Evolutionary conservation across 2,888 invertebrate genomes (phyloP).

Genomic region (Ptilodon capucinus): DNA sequence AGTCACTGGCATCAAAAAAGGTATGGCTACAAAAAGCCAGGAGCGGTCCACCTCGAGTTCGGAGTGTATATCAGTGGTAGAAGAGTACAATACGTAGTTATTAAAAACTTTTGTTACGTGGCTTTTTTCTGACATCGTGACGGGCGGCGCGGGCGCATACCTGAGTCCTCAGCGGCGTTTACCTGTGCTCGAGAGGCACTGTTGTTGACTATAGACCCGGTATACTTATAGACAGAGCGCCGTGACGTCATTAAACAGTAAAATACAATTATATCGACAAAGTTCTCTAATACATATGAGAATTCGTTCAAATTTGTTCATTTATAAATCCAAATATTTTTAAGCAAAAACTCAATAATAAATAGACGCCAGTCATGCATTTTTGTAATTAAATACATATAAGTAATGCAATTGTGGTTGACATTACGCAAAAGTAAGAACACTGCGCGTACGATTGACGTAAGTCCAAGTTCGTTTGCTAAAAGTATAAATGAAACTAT

Average conservation of each 20-base stretch:
- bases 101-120: constrained; percentile 71
- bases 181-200: constrained; percentile 65
- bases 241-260: background rate
- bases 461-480: background rate
- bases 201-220: constrained; percentile 36
- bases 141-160: constrained; percentile 54
- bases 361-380: too few species aligned
- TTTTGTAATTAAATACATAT: too few species aligned
- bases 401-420: background rate
- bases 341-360: too few species aligned
- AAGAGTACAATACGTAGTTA: constrained; percentile 62
- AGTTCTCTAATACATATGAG: too few species aligned
- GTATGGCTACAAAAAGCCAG: constrained; percentile 7
- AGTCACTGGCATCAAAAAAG: constrained; percentile 13
- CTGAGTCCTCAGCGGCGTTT: constrained; percentile 68
- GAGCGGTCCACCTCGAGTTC: constrained; percentile 17
- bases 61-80: constrained; percentile 45
- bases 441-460: background rate
- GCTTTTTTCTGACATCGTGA: constrained; percentile 50
- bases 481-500: background rate
- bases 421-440: background rate
- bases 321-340: too few species aligned
- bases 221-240: constrained; percentile 40
- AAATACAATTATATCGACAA: too few species aligned
- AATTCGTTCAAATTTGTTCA: too few species aligned